Evolutionary conservation across 1,140 invertebrate genomes (phyloP).

Genomic region (Drosophila bocki): DNA sequence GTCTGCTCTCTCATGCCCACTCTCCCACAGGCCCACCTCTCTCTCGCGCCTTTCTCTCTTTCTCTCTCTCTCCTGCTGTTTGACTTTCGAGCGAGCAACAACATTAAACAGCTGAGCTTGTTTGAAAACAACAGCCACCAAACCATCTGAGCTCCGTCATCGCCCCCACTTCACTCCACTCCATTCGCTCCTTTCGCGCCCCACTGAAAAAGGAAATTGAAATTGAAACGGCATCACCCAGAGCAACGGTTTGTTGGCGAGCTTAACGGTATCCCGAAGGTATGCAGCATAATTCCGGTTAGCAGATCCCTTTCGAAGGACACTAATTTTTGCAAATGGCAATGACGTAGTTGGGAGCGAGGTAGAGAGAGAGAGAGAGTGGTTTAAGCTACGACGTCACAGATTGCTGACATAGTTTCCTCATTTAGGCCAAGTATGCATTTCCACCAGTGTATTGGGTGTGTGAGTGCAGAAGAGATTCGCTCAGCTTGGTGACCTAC

Average conservation of each 20-base stretch:
- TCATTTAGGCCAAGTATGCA: constrained; percentile 63
- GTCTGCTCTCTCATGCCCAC: background rate
- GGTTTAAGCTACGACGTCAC: constrained; percentile 55
- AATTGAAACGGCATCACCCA: constrained; percentile 42
- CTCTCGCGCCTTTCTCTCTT: background rate
- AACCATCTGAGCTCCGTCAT: constrained; percentile 22
- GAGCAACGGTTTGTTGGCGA: constrained; percentile 5
- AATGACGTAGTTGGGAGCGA: constrained; percentile 32
- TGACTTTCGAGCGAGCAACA: constrained; percentile 61
- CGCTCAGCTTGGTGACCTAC: constrained; percentile 50
- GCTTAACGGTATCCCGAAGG: constrained; percentile 29
- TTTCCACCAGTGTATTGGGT: constrained; percentile 6
- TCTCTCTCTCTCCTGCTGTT: constrained; percentile 12
- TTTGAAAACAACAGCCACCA: constrained; percentile 73
- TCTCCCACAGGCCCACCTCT: background rate
- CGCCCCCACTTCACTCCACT: background rate
- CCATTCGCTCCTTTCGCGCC: background rate
- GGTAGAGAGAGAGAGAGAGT: constrained; percentile 5
- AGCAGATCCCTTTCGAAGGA: constrained; percentile 40
- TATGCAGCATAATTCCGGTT: constrained; percentile 38
- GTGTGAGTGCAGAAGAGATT: constrained; percentile 33
- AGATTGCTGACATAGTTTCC: constrained; percentile 74
- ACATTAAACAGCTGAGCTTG: constrained; percentile 84
- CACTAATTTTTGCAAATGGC: constrained; percentile 44
- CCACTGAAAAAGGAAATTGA: constrained; percentile 34